Conservation (phyloP, 35 echinoderm and acorn worm species). For the Amphiura filiformis region DNA sequence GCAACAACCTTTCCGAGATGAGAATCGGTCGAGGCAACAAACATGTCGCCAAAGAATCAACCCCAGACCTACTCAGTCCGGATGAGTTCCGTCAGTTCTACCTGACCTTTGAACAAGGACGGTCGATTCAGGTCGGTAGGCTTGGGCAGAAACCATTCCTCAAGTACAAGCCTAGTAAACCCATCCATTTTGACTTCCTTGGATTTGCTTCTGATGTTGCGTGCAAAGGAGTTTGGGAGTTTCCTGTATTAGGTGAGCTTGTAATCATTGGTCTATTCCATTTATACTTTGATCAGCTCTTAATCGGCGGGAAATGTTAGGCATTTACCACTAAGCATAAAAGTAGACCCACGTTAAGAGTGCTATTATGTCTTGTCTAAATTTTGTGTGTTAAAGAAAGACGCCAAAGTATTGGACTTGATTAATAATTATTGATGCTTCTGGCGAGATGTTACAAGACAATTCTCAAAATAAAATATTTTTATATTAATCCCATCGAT, state of each 20-base stretch:
- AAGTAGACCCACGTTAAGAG: too few relatives aligned
- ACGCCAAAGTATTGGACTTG: too few relatives aligned
- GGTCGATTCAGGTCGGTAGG: neutral
- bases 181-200: neutral
- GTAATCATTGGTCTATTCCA: too few relatives aligned
- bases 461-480: too few relatives aligned
- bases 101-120: neutral
- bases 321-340: too few relatives aligned
- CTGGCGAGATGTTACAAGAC: too few relatives aligned
- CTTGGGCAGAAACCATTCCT: neutral
- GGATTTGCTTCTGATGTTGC: neutral
- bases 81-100: neutral
- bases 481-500: too few relatives aligned
- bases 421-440: too few relatives aligned
- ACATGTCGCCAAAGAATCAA: neutral
- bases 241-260: neutral
- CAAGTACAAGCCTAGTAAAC: neutral
- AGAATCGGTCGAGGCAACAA: neutral
- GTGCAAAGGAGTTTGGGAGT: neutral
- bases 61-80: neutral
- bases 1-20: neutral
- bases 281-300: too few relatives aligned
- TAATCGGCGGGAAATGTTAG: too few relatives aligned
- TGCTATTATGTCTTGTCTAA: too few relatives aligned
- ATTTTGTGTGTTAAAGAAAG: too few relatives aligned